phyloP scores from a whole-genome alignment of 2,888 invertebrate genomes.

The Tillus elongatus region DNA sequence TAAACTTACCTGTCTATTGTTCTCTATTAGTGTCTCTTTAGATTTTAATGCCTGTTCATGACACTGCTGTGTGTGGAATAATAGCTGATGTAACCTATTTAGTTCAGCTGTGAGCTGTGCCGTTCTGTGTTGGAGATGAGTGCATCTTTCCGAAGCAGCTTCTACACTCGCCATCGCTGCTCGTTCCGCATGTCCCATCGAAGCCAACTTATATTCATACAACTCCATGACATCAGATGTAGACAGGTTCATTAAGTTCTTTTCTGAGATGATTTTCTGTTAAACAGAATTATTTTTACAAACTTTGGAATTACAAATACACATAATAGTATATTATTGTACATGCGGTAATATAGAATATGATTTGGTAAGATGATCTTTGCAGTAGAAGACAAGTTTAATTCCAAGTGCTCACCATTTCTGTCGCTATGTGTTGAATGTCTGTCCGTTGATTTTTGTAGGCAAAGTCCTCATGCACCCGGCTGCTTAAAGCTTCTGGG shows the following conservation, averaged over 20 bases:
- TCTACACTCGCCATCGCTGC: constrained; percentile 45
- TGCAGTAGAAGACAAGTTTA: too few relatives aligned
- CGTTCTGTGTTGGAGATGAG: constrained; percentile 44
- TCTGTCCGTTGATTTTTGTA: too few relatives aligned
- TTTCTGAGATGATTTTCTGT: constrained; percentile 41
- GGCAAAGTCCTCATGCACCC: too few relatives aligned
- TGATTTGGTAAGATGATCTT: too few relatives aligned
- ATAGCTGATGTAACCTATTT: constrained; percentile 42
- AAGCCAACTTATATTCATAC: constrained; percentile 59
- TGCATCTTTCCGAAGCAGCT: constrained; percentile 44
- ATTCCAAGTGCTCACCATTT: too few relatives aligned
- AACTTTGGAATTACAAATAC: too few relatives aligned
- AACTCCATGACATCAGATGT: constrained; percentile 64
- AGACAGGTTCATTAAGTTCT: constrained; percentile 49
- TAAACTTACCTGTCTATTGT: too few relatives aligned
- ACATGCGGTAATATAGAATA: too few relatives aligned
- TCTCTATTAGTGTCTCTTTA: constrained; percentile 27
- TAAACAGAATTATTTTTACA: constrained; percentile 7
- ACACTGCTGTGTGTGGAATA: constrained; percentile 45
- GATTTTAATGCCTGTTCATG: constrained; percentile 41
- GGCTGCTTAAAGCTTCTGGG: too few relatives aligned
- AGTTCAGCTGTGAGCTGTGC: constrained; percentile 44
- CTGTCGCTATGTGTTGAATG: too few relatives aligned
- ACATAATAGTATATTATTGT: too few relatives aligned
- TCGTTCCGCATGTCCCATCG: constrained; percentile 45